Percentiles rank a stretch among this genome's conserved stretches.
Evolutionary conservation across 92 coral and sea anemone genomes (phyloP).

Genomic region (Diadumene lineata): DNA sequence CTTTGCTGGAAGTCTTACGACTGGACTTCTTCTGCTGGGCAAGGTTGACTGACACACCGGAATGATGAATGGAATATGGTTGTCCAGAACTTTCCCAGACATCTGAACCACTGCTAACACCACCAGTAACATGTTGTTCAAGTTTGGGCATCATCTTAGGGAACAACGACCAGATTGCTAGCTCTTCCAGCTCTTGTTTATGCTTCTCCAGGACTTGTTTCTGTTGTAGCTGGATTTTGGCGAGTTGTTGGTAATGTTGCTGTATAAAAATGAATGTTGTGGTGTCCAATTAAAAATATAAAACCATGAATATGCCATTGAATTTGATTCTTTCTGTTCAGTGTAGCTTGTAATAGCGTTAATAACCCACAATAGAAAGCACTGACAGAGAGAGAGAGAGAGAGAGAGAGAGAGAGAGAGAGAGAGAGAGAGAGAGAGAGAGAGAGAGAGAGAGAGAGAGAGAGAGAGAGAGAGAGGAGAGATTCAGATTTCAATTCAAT

Average conservation of each 20-base stretch:
- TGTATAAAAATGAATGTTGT: constrained; percentile 18
- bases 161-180: constrained; percentile 82
- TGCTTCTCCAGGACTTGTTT: constrained; percentile 96
- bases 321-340: too few relatives aligned
- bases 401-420: too few relatives aligned
- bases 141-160: constrained; percentile 64
- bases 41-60: constrained; percentile 65
- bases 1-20: constrained; percentile 22
- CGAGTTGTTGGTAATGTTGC: constrained; percentile 96
- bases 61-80: constrained; percentile 3
- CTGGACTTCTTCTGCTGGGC: constrained; percentile 66
- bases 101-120: constrained; percentile 13
- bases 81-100: not conserved
- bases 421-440: too few relatives aligned
- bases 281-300: too few relatives aligned
- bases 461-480: too few relatives aligned
- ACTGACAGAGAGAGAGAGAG: too few relatives aligned
- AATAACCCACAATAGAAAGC: too few relatives aligned
- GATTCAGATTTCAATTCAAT: too few relatives aligned
- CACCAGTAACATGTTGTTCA: too few relatives aligned
- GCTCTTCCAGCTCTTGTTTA: constrained; percentile 94
- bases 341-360: too few relatives aligned
- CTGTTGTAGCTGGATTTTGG: constrained; percentile 86
- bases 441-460: too few relatives aligned
- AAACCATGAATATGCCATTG: not conserved